phyloP scores from a whole-genome alignment of 2,113 vertebrate genomes.

The Prolemur simus region DNA sequence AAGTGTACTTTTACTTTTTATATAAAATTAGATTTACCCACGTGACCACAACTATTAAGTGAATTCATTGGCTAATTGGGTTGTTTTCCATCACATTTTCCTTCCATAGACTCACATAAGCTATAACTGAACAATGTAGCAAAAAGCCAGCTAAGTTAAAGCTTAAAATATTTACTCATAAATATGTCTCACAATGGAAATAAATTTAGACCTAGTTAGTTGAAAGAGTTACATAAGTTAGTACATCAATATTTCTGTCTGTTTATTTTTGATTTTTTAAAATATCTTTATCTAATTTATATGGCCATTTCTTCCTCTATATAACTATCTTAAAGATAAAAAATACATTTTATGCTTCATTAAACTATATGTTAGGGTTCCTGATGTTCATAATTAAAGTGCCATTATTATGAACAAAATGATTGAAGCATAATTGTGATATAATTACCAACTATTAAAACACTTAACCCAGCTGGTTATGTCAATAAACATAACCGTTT shows the following conservation, averaged over 20 bases:
- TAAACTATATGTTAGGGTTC: not conserved
- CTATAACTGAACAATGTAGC: not conserved
- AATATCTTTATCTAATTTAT: not conserved
- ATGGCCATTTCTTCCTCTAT: not conserved
- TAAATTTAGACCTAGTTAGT: not conserved
- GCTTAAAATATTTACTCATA: not conserved
- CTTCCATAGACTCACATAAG: not conserved
- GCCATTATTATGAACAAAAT: slow-evolving; percentile 18
- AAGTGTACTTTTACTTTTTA: not conserved
- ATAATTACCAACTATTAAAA: slow-evolving; percentile 15
- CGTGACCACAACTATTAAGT: not conserved
- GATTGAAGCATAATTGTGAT: not conserved
- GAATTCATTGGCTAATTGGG: not conserved
- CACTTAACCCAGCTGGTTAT: not conserved
- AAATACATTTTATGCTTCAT: slow-evolving; percentile 15
- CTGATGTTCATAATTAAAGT: not conserved
- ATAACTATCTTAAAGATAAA: not conserved
- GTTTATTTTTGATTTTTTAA: slow-evolving; percentile 29
- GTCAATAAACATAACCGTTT: not conserved
- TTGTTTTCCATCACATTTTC: not conserved
- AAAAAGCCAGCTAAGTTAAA: not conserved
- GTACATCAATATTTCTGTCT: not conserved
- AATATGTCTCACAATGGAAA: not conserved
- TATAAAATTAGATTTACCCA: not conserved
- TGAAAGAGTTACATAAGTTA: not conserved